Evolutionary conservation across 2,888 invertebrate species (phyloP).

Genomic region (Abrostola tripartita): DNA sequence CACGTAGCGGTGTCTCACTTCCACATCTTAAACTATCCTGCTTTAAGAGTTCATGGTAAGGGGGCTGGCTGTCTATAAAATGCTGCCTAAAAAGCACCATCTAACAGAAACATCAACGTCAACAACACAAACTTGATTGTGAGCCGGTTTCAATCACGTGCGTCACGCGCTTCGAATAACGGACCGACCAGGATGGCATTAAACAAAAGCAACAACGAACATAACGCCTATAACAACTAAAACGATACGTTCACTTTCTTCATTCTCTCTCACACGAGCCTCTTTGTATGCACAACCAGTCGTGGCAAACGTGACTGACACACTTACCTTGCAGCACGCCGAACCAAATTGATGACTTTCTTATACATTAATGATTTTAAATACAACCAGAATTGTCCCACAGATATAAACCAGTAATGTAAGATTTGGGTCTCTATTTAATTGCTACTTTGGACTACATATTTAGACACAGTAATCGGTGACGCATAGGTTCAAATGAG

Average conservation of each 20-base stretch:
- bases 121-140: constrained; percentile 2
- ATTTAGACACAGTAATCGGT: constrained; percentile 51
- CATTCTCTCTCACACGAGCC: constrained; percentile 62
- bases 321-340: constrained; percentile 53
- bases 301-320: constrained; percentile 64
- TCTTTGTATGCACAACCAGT: constrained; percentile 76
- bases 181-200: constrained; percentile 41
- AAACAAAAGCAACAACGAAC: constrained; percentile 53
- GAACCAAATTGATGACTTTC: constrained; percentile 21
- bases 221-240: constrained; percentile 51
- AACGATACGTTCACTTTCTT: constrained; percentile 76
- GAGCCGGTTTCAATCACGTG: constrained; percentile 14
- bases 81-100: background rate
- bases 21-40: too few species aligned
- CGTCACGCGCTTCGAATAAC: constrained; percentile 34
- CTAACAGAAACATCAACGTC: background rate
- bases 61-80: too few species aligned
- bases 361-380: constrained; percentile 56
- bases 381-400: constrained; percentile 3
- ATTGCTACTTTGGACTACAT: constrained; percentile 29
- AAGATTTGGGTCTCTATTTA: constrained; percentile 9
- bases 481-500: constrained; percentile 58
- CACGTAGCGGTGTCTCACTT: too few species aligned
- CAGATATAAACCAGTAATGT: constrained; percentile 42
- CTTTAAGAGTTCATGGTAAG: too few species aligned